Base-by-base conservation (phyloP, 2,888 invertebrate genomes). In the Lampropteryx suffumata region DNA sequence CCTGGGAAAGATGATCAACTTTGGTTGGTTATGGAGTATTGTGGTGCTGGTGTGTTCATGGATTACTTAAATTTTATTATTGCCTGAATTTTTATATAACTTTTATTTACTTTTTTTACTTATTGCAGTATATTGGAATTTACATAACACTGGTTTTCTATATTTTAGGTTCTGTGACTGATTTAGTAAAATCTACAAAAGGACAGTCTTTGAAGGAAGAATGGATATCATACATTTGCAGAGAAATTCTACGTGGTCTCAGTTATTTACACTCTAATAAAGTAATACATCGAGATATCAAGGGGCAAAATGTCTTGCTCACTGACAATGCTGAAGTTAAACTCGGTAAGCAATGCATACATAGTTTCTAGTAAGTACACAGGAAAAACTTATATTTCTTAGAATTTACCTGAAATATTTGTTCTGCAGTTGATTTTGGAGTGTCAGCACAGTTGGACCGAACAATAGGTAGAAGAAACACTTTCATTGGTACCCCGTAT, bases 261-360 rank as follows among this genome's bases (percentile, higher is more conserved):
- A 97, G 97, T 79, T 99, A 99, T 92, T 94, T 99, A 79, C 99
- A 99, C 91, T 95, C 96, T 75, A 99, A 98, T 90, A 99, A 99
- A 93, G 99, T 99, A 64, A 99, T 99, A 78, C 99, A 99, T 91
- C 94, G 99, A 82, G 99, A 99, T 90, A 99, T 99, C 82, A 99
- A 99, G 89, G 98, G 98, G 59, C 99, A 99, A 90, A 99, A 99
- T 92, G 99, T 99, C 67, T 92, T 99, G 63, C 93, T 99, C 56
- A 99, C 99, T 62, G 99, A 99, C 88, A 99, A 99, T 92, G 99
- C 99, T 61, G 99, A 99, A 93, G 99, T 99, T 58, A 99, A 99
- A 92, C 92, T 99, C 76, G 97, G 96, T 96, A 83, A 84, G 91
- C 55, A 50, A 21, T 17, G 3, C 32, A 26, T 26, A 7, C 3